These are phyloP conservation scores for Coelopa frigida DNA, from an alignment of 1,140 invertebrate species.

Conservation along the genomic window DNA sequence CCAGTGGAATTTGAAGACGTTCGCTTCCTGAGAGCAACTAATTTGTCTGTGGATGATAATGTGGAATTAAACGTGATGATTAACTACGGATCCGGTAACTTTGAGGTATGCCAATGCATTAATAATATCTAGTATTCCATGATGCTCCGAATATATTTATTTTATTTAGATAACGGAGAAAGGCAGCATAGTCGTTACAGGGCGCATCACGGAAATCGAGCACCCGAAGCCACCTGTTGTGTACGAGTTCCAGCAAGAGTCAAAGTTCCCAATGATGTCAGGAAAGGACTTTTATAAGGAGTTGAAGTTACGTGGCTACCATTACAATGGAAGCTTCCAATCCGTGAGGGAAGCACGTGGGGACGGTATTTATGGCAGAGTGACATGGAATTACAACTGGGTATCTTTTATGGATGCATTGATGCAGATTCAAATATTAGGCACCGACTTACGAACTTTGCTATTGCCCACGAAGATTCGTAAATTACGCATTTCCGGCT, in stretches of 20 bases:
- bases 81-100: slow-evolving; percentile 72
- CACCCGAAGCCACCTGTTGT: slow-evolving; percentile 47
- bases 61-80: slow-evolving; percentile 74
- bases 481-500: slow-evolving; percentile 70
- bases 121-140: too few species aligned
- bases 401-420: slow-evolving; percentile 89
- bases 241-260: slow-evolving; percentile 45
- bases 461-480: slow-evolving; percentile 80
- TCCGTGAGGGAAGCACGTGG: slow-evolving; percentile 34
- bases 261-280: slow-evolving; percentile 47
- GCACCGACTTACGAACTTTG: slow-evolving; percentile 64
- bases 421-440: slow-evolving; percentile 78
- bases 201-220: slow-evolving; percentile 53
- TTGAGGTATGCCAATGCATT: too few species aligned
- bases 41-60: slow-evolving; percentile 61
- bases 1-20: slow-evolving; percentile 83
- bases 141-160: too few species aligned
- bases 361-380: slow-evolving; percentile 48
- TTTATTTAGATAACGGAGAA: slow-evolving; percentile 60
- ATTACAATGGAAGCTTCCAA: slow-evolving; percentile 55
- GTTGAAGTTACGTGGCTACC: slow-evolving; percentile 80
- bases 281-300: slow-evolving; percentile 87
- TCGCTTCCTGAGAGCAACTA: slow-evolving; percentile 73
- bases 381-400: slow-evolving; percentile 76
- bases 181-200: slow-evolving; percentile 69